Conservation (phyloP, 2,113 vertebrate species). For the Equus quagga region DNA sequence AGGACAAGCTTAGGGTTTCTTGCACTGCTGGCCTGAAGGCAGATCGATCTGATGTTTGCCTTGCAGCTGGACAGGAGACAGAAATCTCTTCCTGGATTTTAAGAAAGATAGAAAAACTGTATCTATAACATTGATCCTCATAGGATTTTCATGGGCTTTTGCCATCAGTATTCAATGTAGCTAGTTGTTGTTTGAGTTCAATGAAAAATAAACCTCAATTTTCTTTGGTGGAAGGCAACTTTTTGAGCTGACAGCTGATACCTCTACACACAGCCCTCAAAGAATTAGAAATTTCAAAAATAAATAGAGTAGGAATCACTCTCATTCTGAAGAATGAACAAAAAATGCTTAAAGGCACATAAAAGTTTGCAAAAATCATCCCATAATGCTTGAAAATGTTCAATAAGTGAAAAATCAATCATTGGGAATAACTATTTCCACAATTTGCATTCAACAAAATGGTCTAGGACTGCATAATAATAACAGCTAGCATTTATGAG, state of each 20-base stretch:
- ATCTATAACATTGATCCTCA: slow-evolving; percentile 54
- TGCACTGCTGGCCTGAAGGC: background rate
- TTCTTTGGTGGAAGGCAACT: slow-evolving; percentile 3
- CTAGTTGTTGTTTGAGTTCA: slow-evolving; percentile 50
- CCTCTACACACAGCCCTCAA: slow-evolving; percentile 11
- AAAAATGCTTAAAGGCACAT: slow-evolving; percentile 36
- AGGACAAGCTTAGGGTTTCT: background rate
- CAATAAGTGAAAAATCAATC: slow-evolving; percentile 49
- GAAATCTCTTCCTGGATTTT: slow-evolving; percentile 57
- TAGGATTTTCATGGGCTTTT: slow-evolving; percentile 35
- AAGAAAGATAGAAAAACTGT: slow-evolving; percentile 32
- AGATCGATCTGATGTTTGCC: background rate
- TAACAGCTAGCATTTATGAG: background rate
- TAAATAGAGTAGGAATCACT: background rate
- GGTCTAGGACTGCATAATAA: background rate
- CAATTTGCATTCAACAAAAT: slow-evolving; percentile 26
- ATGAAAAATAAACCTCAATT: slow-evolving; percentile 44
- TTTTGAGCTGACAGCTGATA: slow-evolving; percentile 41
- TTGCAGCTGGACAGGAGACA: slow-evolving; percentile 12
- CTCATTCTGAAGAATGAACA: slow-evolving; percentile 41
- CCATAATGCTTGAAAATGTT: background rate
- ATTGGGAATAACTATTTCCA: slow-evolving; percentile 35
- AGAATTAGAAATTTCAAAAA: slow-evolving; percentile 42
- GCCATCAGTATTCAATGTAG: slow-evolving; percentile 52
- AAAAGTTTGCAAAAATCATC: background rate